phyloP scores from a whole-genome alignment of 1,140 invertebrate genomes.

The Plectrocnemia conspersa region DNA sequence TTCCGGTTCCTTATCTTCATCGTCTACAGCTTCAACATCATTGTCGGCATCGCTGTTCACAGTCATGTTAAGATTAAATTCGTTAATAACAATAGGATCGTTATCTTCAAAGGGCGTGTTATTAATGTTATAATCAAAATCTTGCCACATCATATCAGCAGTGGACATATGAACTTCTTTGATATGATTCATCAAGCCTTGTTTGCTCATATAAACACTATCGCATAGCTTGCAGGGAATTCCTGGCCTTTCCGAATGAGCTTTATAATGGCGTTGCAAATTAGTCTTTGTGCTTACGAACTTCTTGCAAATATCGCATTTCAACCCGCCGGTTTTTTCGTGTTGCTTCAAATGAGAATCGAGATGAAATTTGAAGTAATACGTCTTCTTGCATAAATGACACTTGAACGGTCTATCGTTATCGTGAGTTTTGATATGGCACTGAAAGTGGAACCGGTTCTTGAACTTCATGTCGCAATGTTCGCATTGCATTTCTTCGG shows the following conservation, averaged over 20 bases:
- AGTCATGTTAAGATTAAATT: not conserved
- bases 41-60: not conserved
- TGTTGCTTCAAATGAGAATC: not conserved
- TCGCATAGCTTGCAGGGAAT: not conserved
- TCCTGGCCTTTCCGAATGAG: not conserved
- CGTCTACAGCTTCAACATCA: not conserved
- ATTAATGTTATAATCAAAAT: not conserved
- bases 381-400: constrained; percentile 1
- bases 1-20: not conserved
- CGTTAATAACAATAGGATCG: constrained; percentile 1
- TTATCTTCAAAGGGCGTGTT: not conserved
- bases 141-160: not conserved
- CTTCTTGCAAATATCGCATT: not conserved
- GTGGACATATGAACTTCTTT: not conserved
- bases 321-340: constrained; percentile 1
- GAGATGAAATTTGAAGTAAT: constrained; percentile 6
- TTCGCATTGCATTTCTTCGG: not conserved
- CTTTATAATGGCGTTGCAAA: constrained; percentile 2
- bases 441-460: not conserved
- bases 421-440: not conserved
- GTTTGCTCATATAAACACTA: not conserved
- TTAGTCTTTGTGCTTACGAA: not conserved
- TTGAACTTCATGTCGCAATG: constrained; percentile 6
- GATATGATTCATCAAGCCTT: not conserved
- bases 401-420: constrained; percentile 5